Evolutionary conservation across 23 tunicate species (phyloP).

Genomic region (Pegea sp.): DNA sequence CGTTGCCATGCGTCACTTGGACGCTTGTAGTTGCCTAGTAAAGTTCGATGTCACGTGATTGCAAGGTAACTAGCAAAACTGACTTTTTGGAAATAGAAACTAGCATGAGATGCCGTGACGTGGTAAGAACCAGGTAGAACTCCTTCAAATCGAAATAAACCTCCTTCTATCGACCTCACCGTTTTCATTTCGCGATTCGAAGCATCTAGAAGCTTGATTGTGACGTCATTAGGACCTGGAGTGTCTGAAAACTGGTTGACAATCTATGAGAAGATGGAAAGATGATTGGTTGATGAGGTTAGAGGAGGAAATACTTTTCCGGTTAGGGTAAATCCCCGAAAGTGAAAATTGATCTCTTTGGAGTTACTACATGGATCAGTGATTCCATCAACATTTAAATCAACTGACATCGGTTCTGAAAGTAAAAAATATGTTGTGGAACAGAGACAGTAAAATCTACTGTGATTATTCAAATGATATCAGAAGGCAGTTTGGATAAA

Average conservation of each 20-base stretch:
- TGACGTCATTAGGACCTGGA: conserved; percentile 52
- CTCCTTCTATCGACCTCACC: conserved; percentile 16
- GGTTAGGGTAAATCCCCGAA: conserved; percentile 58
- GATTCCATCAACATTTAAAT: conserved; percentile 56
- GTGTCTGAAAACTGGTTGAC: conserved; percentile 1
- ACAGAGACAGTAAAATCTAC: background rate
- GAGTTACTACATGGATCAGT: conserved; percentile 65
- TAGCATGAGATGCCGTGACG: conserved; percentile 28
- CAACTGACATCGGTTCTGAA: conserved; percentile 64
- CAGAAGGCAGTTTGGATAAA: background rate
- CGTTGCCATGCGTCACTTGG: conserved; percentile 23
- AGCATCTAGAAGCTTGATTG: conserved; percentile 2
- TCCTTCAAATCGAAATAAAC: conserved; percentile 29
- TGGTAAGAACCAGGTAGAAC: conserved; percentile 46
- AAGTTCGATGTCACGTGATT: background rate
- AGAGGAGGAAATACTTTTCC: conserved; percentile 41
- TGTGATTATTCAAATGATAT: background rate
- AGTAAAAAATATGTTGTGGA: background rate
- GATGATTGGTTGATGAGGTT: background rate
- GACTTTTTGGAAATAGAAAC: conserved; percentile 45
- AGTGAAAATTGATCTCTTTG: conserved; percentile 66
- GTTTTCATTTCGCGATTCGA: background rate
- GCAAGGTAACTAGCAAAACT: background rate
- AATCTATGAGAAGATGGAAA: background rate
- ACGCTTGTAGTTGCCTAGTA: conserved; percentile 7